These are phyloP conservation scores for Argyrosomus japonicus DNA, from an alignment of 2,113 vertebrate species.

Conservation along the genomic window DNA sequence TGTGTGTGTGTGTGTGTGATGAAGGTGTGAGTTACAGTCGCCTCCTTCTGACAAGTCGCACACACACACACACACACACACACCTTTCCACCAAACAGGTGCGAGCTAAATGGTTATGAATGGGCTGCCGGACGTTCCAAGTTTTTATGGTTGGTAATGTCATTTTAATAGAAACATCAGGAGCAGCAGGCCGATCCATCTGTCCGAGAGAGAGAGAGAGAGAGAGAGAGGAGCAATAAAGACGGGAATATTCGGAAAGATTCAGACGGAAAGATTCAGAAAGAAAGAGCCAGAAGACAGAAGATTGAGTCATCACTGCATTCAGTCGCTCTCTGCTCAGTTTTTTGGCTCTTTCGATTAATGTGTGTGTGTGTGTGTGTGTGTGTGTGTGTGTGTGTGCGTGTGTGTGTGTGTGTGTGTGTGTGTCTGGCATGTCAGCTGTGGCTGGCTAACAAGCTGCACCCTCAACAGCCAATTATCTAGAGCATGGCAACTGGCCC, in stretches of 20 bases:
- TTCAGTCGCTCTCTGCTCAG: slow-evolving; percentile 11
- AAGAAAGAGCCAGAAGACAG: slow-evolving; percentile 34
- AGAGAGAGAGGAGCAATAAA: slow-evolving; percentile 12
- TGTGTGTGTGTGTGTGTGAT: slow-evolving; percentile 35
- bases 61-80: slow-evolving; percentile 2
- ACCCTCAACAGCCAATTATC: slow-evolving; percentile 77
- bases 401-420: slow-evolving; percentile 37
- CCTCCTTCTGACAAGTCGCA: slow-evolving; percentile 9
- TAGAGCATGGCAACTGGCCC: slow-evolving; percentile 78
- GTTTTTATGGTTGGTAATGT: slow-evolving; percentile 65
- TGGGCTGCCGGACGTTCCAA: slow-evolving; percentile 41
- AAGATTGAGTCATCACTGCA: slow-evolving; percentile 59
- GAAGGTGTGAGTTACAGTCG: background rate
- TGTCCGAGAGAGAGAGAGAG: slow-evolving; percentile 44
- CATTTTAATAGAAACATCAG: slow-evolving; percentile 67
- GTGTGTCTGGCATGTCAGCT: slow-evolving; percentile 70
- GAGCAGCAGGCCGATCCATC: slow-evolving; percentile 63
- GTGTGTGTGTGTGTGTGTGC: slow-evolving; percentile 40
- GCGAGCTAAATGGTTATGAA: slow-evolving; percentile 62
- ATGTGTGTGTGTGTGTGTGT: slow-evolving; percentile 41
- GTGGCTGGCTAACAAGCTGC: slow-evolving; percentile 74
- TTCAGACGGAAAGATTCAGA: too few species aligned
- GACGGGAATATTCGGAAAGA: slow-evolving; percentile 7
- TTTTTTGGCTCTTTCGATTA: slow-evolving; percentile 36
- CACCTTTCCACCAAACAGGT: slow-evolving; percentile 52